Conservation (phyloP, 92 coral and sea anemone genomes). For the Actinernus sp. region DNA sequence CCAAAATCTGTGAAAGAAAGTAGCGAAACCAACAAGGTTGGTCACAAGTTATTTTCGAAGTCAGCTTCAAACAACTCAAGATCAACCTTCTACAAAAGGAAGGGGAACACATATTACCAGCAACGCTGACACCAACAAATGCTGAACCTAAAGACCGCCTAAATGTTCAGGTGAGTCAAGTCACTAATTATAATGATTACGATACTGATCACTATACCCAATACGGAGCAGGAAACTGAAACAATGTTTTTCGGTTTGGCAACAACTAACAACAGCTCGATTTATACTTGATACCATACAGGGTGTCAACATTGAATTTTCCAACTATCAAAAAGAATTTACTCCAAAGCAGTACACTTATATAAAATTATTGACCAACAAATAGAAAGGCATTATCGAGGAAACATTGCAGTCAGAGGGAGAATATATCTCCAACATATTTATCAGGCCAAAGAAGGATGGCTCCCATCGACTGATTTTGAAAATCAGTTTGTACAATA, state of each 20-base stretch:
- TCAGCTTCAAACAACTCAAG: conserved; percentile 5
- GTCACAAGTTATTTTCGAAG: conserved; percentile 8
- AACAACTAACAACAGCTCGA: conserved; percentile 31
- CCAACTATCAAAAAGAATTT: conserved; percentile 12
- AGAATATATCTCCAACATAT: conserved; percentile 1
- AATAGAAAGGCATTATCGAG: conserved; percentile 7
- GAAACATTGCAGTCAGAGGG: neutral
- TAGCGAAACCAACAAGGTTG: conserved; percentile 56
- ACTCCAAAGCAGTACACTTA: conserved; percentile 22
- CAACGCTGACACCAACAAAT: too few relatives aligned
- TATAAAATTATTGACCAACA: conserved; percentile 22
- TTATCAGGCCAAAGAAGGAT: conserved; percentile 3
- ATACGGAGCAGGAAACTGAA: conserved; percentile 42
- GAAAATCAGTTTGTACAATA: conserved; percentile 2
- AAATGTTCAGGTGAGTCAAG: conserved; percentile 35
- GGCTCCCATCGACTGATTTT: conserved; percentile 1
- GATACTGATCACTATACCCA: neutral
- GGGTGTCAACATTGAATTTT: conserved; percentile 52
- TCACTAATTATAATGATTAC: neutral
- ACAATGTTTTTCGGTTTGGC: conserved; percentile 27
- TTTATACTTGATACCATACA: conserved; percentile 21
- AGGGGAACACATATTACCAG: conserved; percentile 5
- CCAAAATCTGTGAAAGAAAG: conserved; percentile 25
- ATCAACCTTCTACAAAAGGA: conserved; percentile 1
- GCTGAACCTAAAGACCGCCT: conserved; percentile 4